A percentile compares a stretch with the other conserved stretches of the same genome.
Evolutionary conservation across 2,113 vertebrate genomes (phyloP).

Genomic region (Petrocephalus zakoni): DNA sequence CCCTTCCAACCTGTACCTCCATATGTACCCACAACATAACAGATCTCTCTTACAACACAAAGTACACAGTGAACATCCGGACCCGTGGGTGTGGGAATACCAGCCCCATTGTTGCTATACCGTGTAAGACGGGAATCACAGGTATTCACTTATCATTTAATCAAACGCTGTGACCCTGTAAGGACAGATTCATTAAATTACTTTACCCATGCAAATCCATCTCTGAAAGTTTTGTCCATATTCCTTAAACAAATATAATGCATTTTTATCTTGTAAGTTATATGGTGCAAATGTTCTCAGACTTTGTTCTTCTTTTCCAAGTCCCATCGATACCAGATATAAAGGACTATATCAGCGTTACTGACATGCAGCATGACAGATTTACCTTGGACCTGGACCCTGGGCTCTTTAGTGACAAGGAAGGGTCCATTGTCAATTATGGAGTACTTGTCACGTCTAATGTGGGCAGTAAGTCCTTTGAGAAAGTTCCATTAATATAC

Average conservation of each 20-base stretch:
- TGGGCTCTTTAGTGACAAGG: background rate
- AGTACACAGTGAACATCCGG: background rate
- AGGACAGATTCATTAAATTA: background rate
- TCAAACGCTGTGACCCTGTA: no score
- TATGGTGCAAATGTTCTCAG: background rate
- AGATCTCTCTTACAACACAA: background rate
- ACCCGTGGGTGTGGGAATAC: background rate
- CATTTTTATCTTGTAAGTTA: background rate
- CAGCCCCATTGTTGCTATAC: background rate
- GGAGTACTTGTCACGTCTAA: background rate
- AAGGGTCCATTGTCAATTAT: background rate
- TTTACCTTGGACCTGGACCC: background rate
- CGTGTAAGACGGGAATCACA: conserved; percentile 9
- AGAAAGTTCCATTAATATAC: conserved; percentile 5
- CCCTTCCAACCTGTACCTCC: background rate
- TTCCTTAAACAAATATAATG: background rate
- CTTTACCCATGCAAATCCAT: background rate
- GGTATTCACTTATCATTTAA: background rate
- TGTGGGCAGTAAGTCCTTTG: background rate
- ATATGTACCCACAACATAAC: background rate
- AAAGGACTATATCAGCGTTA: background rate
- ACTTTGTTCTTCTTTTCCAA: background rate
- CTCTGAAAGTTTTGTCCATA: background rate
- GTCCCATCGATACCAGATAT: background rate
- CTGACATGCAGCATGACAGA: background rate